Evolutionary conservation across 2,888 invertebrate genomes (phyloP).

Genomic region (Rapana venosa): DNA sequence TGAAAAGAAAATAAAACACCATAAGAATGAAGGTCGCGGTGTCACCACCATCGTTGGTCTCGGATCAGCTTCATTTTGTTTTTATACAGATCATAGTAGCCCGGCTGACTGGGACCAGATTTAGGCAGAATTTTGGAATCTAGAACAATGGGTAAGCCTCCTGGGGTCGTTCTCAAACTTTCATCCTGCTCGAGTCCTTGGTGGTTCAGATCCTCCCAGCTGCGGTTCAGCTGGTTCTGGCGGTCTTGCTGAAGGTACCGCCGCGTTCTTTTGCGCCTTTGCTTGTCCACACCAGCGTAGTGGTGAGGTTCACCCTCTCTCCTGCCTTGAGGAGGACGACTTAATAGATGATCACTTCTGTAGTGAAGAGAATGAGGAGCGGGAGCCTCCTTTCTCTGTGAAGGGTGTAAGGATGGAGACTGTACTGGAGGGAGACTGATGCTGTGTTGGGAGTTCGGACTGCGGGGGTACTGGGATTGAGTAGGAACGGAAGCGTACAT

Average conservation of each 20-base stretch:
- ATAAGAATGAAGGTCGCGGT: neutral
- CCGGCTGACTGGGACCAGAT: neutral
- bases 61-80: constrained; percentile 51
- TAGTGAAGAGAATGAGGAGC: neutral
- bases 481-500: constrained; percentile 35
- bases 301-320: neutral
- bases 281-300: neutral
- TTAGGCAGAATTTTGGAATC: constrained; percentile 34
- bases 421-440: neutral
- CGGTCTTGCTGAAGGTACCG: neutral
- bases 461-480: constrained; percentile 11
- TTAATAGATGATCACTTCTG: too few species aligned
- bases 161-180: constrained; percentile 38
- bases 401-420: neutral
- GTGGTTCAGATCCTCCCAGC: constrained; percentile 35
- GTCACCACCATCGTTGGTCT: constrained; percentile 38
- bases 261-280: constrained; percentile 5
- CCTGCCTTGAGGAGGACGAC: neutral
- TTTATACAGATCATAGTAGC: constrained; percentile 52
- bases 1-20: neutral
- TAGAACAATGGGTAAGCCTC: constrained; percentile 44
- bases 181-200: neutral
- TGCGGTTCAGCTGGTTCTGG: constrained; percentile 28
- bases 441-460: neutral
- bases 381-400: neutral